Evolutionary conservation across 1,140 invertebrate species (phyloP).

Genomic region (Cylas formicarius): DNA sequence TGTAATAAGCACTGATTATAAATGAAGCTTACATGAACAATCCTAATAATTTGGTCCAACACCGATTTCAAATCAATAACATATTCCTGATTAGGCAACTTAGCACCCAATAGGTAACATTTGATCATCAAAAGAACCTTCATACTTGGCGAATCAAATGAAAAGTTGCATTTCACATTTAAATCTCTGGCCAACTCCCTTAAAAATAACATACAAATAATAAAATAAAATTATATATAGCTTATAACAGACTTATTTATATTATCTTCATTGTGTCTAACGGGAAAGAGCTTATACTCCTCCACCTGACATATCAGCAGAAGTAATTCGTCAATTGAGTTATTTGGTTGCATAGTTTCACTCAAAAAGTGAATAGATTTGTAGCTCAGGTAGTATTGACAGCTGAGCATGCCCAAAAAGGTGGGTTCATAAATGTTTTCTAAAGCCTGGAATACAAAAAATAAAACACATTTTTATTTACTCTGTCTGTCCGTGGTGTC

Average conservation of each 20-base stretch:
- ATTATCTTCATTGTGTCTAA: conserved; percentile 96
- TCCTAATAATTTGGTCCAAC: conserved; percentile 90
- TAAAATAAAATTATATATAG: conserved; percentile 9
- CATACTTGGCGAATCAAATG: conserved; percentile 83
- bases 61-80: conserved; percentile 94
- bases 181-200: conserved; percentile 77
- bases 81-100: conserved; percentile 88
- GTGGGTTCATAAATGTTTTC: conserved; percentile 52
- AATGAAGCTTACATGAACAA: conserved; percentile 67
- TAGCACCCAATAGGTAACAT: conserved; percentile 78
- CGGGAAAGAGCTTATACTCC: conserved; percentile 92
- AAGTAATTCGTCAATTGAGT: conserved; percentile 69
- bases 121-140: conserved; percentile 92
- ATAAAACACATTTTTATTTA: too few relatives aligned
- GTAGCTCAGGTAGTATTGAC: conserved; percentile 96
- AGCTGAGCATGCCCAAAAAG: conserved; percentile 86
- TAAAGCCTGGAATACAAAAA: conserved; percentile 27
- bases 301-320: conserved; percentile 74
- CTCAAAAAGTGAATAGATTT: conserved; percentile 82
- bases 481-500: too few relatives aligned
- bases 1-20: too few relatives aligned
- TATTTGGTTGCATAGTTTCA: conserved; percentile 55
- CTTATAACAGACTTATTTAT: conserved; percentile 68
- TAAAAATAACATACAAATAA: conserved; percentile 31
- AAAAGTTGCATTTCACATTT: conserved; percentile 61